These are phyloP conservation scores for Lagopus muta DNA, from an alignment of 2,113 vertebrate species.

Conservation along the genomic window DNA sequence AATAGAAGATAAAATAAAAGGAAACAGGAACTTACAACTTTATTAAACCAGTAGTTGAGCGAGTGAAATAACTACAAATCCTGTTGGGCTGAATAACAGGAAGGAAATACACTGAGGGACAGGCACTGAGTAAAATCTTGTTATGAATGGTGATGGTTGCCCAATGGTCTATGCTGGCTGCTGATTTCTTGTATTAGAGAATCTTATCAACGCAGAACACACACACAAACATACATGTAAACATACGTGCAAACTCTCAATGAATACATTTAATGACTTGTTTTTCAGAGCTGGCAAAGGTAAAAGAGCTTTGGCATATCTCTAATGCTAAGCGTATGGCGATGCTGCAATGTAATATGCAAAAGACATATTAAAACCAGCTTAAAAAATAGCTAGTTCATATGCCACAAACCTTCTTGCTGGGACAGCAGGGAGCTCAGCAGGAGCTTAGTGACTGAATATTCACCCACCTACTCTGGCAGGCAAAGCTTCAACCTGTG, in stretches of 20 bases:
- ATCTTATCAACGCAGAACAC: background rate
- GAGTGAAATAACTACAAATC: background rate
- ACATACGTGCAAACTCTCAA: background rate
- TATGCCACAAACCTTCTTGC: background rate
- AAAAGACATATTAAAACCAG: background rate
- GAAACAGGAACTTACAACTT: background rate
- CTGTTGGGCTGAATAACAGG: background rate
- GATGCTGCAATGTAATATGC: background rate
- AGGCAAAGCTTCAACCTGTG: background rate
- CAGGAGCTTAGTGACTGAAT: background rate
- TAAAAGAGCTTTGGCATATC: background rate
- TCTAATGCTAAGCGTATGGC: background rate
- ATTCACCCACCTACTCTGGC: background rate
- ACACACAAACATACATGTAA: accelerated
- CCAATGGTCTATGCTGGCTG: background rate
- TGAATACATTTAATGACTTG: background rate
- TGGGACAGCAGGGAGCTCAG: background rate
- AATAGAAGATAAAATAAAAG: background rate
- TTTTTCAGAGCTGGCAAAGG: background rate
- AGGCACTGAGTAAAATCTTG: background rate
- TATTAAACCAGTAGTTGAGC: slow-evolving; percentile 7
- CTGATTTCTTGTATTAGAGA: background rate
- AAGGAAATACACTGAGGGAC: background rate
- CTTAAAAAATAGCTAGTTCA: background rate
- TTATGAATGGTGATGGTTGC: background rate